Evolutionary conservation across 2,888 invertebrate genomes (phyloP).

Genomic region (Meghimatium bilineatum): DNA sequence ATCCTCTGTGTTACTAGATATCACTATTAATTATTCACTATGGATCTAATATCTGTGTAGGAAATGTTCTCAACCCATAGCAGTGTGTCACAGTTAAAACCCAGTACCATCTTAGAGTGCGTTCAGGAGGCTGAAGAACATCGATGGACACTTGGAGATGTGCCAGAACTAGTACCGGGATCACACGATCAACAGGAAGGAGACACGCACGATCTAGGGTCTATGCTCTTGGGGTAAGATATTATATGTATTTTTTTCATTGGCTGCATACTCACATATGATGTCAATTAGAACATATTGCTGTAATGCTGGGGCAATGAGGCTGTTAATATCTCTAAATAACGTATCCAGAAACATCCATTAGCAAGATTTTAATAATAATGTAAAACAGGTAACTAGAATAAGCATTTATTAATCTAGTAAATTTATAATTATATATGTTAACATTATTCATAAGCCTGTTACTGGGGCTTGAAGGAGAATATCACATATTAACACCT

Average conservation of each 20-base stretch:
- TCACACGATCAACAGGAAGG: conserved; percentile 8
- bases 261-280: neutral
- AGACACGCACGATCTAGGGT: conserved; percentile 33
- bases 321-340: too few relatives aligned
- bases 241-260: neutral
- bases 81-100: conserved; percentile 54
- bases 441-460: too few relatives aligned
- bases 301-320: neutral
- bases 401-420: too few relatives aligned
- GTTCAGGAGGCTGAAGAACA: conserved; percentile 57
- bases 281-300: too few relatives aligned
- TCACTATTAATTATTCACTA: neutral
- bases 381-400: too few relatives aligned
- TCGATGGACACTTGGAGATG: conserved; percentile 36
- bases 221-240: conserved; percentile 40
- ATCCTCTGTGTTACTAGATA: neutral
- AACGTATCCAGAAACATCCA: too few relatives aligned
- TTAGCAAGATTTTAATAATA: too few relatives aligned
- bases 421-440: too few relatives aligned
- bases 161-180: neutral
- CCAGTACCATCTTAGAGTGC: conserved; percentile 58
- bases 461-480: too few relatives aligned
- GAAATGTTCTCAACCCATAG: conserved; percentile 48
- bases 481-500: too few relatives aligned
- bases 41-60: neutral